Percentiles rank a stretch among this genome's conserved stretches.
These are phyloP conservation scores for Samia ricini DNA, from an alignment of 1,140 invertebrate genomes.

Conservation along the genomic window DNA sequence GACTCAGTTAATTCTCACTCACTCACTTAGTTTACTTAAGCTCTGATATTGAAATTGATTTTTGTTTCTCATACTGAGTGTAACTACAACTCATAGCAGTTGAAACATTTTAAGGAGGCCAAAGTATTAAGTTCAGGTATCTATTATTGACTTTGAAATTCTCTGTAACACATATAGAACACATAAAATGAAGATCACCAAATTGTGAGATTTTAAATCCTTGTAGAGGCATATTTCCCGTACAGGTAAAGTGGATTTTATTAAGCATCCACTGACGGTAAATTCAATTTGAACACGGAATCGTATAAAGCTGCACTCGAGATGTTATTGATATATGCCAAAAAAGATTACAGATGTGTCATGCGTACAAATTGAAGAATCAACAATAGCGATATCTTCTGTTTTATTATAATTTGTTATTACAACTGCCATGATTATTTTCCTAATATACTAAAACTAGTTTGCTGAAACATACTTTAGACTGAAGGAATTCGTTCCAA, in stretches of 20 bases:
- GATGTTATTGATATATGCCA: background rate
- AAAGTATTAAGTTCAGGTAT: no score
- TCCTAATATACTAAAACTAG: no score
- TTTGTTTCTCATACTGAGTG: no score
- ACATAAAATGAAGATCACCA: background rate
- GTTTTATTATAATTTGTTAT: background rate
- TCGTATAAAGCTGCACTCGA: constrained; percentile 2
- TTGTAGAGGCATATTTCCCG: background rate
- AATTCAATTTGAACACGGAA: constrained; percentile 7
- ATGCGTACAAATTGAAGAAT: background rate
- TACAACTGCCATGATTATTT: background rate
- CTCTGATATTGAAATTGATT: no score
- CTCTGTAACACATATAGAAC: no score
- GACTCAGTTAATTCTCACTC: no score
- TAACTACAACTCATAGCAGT: no score
- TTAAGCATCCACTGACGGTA: constrained; percentile 4
- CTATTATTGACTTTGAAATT: no score
- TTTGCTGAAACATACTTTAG: no score
- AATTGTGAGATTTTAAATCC: background rate
- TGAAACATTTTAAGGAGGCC: no score
- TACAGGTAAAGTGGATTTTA: background rate
- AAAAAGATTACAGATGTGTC: background rate
- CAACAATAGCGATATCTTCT: background rate
- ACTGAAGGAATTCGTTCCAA: no score
- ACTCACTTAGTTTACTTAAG: no score